Evolutionary conservation across 1,140 invertebrate species (phyloP), one percentile per base, ranked within the genome.

Genomic region (Drosophila repleta): DNA sequence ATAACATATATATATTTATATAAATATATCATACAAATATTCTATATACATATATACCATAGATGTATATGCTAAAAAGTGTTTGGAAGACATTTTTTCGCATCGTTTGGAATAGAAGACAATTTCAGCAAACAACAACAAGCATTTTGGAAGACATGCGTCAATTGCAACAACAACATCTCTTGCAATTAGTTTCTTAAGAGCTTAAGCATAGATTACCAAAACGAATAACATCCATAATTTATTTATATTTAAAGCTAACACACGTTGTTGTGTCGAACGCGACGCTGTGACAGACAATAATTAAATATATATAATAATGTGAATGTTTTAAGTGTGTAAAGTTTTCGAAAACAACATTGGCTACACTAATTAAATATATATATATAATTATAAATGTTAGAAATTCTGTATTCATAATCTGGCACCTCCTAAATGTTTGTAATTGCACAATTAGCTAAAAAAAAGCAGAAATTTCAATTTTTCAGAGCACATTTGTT

Each of bases 51-150:
- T 71, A 75, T 67, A 48, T 32, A 35, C 11, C 11, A 35, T 35
- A 35, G 7, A 8, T 29, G 29, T 51, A 56, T 63, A 79, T 68
- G 64, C 61, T 74, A 76, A 76, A 74, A 78, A 77, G 58, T 79
- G 78, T 90, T 81, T 85, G 90, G 90, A 91, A 91, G 90, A 90
- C 90, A 90, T 91, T 90, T 90, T 74, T 90, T 80, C 70, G 81
- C 79, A 87, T 87, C 77, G 76, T 75, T 63, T 61, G 53, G 70
- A 74, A 81, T 79, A 37, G 79, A 79, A 67, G 82, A 81, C 65
- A 71, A 63, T 68, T 76, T 73, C 66, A 84, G 67, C 69, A 77
- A 73, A 74, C 56, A 74, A 71, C 70, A 68, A 68, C 56, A 70
- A 78, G 79, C 76, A 74, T 90, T 91, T 76, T 91, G 90, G 90